phyloP scores from a whole-genome alignment of 2,113 vertebrate species.

The Solenodon paradoxus region DNA sequence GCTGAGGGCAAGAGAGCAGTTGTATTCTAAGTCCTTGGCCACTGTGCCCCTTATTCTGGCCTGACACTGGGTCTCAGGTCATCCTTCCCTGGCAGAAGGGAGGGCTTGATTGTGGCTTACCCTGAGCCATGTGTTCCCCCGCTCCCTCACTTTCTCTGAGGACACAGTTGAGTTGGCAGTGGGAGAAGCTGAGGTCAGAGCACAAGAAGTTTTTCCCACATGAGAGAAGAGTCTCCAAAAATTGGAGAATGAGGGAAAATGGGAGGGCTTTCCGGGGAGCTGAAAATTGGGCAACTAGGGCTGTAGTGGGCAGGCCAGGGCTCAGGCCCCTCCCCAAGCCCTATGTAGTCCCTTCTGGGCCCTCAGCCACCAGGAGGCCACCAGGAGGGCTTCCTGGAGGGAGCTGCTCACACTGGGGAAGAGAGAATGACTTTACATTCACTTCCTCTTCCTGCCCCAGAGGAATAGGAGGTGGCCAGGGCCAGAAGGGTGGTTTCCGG shows the following conservation, averaged over 20 bases:
- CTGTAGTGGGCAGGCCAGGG: not conserved
- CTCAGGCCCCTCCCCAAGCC: not conserved
- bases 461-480: constrained; percentile 42
- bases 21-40: constrained; percentile 10
- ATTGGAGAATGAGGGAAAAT: not conserved
- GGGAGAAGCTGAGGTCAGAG: not conserved
- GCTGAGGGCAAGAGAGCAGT: not conserved
- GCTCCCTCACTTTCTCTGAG: not conserved
- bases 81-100: not conserved
- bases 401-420: not conserved
- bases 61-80: not conserved
- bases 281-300: not conserved
- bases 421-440: constrained; percentile 36
- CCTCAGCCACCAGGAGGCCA: not conserved
- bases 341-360: not conserved
- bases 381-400: constrained; percentile 42
- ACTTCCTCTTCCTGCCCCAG: constrained; percentile 71
- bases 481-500: constrained; percentile 42
- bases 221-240: not conserved
- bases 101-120: not conserved
- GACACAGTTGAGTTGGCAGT: not conserved
- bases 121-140: not conserved
- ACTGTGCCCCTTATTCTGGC: not conserved
- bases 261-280: not conserved
- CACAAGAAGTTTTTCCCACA: not conserved